Conservation (phyloP, 1,140 invertebrate species). For the Choristoneura fumiferana region DNA sequence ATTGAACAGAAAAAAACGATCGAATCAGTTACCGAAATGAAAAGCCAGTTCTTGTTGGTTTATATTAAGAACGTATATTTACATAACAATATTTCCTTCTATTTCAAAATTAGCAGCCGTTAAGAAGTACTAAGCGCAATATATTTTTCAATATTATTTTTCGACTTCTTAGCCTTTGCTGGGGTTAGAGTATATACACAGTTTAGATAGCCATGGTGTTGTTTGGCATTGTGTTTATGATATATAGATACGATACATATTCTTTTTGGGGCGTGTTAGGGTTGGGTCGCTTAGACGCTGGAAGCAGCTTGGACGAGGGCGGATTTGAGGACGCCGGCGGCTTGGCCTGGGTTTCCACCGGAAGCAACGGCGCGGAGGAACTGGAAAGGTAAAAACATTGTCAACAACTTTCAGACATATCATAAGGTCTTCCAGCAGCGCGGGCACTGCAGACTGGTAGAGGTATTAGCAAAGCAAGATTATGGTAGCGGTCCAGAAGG, state of each 20-base stretch:
- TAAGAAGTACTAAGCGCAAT: background rate
- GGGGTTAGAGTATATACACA: background rate
- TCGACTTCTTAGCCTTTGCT: background rate
- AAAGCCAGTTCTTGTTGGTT: conserved; percentile 47
- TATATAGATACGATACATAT: conserved; percentile 27
- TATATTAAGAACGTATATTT: conserved; percentile 50
- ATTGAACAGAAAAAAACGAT: conserved; percentile 38
- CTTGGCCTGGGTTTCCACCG: conserved; percentile 34
- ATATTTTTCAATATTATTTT: conserved; percentile 11
- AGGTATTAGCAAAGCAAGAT: no score
- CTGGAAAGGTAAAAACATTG: conserved; percentile 27
- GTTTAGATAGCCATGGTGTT: background rate
- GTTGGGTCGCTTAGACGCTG: conserved; percentile 24
- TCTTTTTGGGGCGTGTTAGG: conserved; percentile 2
- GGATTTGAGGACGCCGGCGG: conserved; percentile 34
- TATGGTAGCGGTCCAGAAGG: no score
- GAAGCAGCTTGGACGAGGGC: conserved; percentile 31
- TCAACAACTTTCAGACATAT: no score
- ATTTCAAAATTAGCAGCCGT: background rate
- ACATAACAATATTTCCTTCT: conserved; percentile 34
- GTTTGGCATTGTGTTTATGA: conserved; percentile 16
- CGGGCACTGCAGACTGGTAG: no score
- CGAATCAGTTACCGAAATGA: conserved; percentile 37
- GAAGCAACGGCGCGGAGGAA: conserved; percentile 37
- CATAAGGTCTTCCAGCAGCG: no score